Evolutionary conservation across 1,140 invertebrate species (phyloP), one percentile per base, ranked within the genome.

Genomic region (Ectropis grisescens): DNA sequence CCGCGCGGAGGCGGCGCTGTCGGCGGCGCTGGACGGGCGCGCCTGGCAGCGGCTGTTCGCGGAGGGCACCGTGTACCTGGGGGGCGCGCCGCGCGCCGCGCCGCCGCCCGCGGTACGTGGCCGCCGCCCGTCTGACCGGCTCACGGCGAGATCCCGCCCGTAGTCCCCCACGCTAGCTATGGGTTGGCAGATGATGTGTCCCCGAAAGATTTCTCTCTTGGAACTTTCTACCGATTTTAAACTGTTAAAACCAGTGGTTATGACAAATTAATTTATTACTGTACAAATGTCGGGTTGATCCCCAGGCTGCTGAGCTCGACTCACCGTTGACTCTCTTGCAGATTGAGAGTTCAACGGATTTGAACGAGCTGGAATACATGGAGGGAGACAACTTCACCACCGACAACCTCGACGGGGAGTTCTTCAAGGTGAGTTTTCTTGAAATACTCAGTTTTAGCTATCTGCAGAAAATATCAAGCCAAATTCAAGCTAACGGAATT

Each of bases 11-110:
- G 70, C 75, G 2, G 68, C 80, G 12, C 66, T 86, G 19, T 59
- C 66, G 29, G 67, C 71, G 13, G 38, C 53, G 40, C 87, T 89
- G 44, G 83, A 86, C 35, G 58, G 76, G 13, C 58, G 43, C n/a
- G 79, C 76, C 15, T 90, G 89, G 85, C 84, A 87, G 41, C 62
- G 83, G 16, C 64, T 91, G 5, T 43, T 89, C 29, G 46, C 57
- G 13, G 61, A 42, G 27, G 87, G 84, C 2, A 66, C 51, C 19
- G 65, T 86, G 14, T 50, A 59, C 29, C 64, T 82, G 47, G 80
- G 80, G 26, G 76, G 76, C 26, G 46, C 50, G 76, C 24, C 46
- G 47, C 16, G 41, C 11, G n/a, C 28, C 33, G 24, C 32, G 49
- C 50, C 52, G 14, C 11, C 40, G 31, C 12, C 29, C 29, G 5